Conservation (phyloP, 2,797 vertebrate species). For the Botia kubotai region DNA sequence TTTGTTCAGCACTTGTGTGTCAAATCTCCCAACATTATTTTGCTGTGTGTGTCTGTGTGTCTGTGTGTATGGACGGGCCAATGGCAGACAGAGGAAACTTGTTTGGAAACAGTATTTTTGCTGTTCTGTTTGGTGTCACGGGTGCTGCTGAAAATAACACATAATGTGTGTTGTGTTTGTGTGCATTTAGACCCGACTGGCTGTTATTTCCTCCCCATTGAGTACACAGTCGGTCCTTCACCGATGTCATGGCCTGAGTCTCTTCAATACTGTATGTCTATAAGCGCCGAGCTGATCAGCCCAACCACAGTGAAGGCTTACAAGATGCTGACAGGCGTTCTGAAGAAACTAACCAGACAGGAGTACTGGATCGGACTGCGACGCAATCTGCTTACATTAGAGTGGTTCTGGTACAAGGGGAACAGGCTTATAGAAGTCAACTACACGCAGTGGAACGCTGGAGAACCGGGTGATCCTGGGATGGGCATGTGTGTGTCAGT, state of each 20-base stretch:
- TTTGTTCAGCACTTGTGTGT: too few species aligned
- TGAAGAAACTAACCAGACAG: neutral
- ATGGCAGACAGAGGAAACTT: too few species aligned
- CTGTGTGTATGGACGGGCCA: too few species aligned
- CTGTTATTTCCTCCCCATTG: neutral
- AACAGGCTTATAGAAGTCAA: neutral
- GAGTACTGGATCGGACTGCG: neutral
- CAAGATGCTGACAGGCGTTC: neutral
- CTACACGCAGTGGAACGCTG: conserved; percentile 60
- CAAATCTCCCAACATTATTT: too few species aligned
- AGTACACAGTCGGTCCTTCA: neutral
- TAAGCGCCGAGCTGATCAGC: neutral
- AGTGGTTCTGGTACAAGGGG: conserved; percentile 6
- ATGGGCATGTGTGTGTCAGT: conserved; percentile 67
- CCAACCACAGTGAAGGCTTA: neutral
- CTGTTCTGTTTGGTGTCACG: neutral
- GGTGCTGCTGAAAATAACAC: too few species aligned
- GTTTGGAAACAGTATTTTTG: too few species aligned
- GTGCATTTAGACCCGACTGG: neutral
- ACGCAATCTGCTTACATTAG: neutral
- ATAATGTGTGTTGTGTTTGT: neutral
- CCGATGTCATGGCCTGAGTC: neutral
- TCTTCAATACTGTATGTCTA: neutral
- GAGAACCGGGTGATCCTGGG: conserved; percentile 45
- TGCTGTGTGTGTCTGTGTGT: too few species aligned